Conservation (phyloP, 2,113 vertebrate genomes). For the Dicaeum eximium region DNA sequence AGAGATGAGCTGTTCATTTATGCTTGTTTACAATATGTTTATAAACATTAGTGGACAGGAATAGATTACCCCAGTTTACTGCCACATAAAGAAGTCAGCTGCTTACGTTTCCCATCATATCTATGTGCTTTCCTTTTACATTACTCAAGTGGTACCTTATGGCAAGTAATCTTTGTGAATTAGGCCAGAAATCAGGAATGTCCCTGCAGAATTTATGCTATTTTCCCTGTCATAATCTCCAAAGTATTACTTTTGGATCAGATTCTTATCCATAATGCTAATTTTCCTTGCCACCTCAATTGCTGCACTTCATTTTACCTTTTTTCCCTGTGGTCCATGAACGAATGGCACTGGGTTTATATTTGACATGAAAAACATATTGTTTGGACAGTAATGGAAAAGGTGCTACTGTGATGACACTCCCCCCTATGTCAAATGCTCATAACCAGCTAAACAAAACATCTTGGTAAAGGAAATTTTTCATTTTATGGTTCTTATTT, state of each 20-base stretch:
- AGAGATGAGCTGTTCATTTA: conserved; percentile 69
- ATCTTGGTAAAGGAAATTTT: background rate
- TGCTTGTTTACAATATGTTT: conserved; percentile 76
- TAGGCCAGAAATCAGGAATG: background rate
- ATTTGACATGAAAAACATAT: background rate
- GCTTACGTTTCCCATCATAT: conserved; percentile 18
- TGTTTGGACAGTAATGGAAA: background rate
- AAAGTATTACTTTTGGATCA: background rate
- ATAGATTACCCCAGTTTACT: conserved; percentile 45
- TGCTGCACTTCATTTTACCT: background rate
- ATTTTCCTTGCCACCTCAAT: background rate
- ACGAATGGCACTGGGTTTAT: background rate
- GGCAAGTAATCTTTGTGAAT: conserved; percentile 26
- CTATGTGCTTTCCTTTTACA: conserved; percentile 12
- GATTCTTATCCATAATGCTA: background rate
- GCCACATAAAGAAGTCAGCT: conserved; percentile 33
- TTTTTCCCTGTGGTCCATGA: background rate
- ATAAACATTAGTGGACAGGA: conserved; percentile 73
- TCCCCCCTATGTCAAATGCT: background rate
- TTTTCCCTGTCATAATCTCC: background rate
- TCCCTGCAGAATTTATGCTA: background rate
- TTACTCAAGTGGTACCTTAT: conserved; percentile 43
- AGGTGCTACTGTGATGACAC: background rate
- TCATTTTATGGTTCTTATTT: background rate
- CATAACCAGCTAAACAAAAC: background rate